Conservation (phyloP, 2,797 vertebrate species). For the Smutsia temminckii region DNA sequence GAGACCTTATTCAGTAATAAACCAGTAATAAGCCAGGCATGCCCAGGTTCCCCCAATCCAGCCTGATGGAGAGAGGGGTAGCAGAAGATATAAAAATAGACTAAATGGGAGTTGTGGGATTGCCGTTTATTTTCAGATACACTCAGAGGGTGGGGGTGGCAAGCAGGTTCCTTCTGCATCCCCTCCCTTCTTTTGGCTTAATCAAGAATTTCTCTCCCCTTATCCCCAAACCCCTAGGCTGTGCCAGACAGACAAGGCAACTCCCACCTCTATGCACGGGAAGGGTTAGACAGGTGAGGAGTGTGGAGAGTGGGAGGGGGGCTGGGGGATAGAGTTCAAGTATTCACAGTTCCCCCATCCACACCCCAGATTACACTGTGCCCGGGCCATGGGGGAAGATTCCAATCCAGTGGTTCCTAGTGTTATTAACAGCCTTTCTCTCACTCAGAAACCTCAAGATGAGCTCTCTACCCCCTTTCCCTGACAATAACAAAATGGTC, state of each 20-base stretch:
- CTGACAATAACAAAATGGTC: neutral
- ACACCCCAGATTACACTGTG: constrained; percentile 29
- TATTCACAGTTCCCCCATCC: constrained; percentile 55
- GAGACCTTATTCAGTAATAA: neutral
- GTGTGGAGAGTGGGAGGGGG: neutral
- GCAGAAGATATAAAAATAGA: neutral
- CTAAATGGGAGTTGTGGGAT: neutral
- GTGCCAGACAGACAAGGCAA: constrained; percentile 25
- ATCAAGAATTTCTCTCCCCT: constrained; percentile 11
- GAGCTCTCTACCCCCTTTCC: neutral
- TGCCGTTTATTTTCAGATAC: constrained; percentile 73
- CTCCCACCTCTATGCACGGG: neutral
- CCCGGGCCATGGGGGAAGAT: neutral
- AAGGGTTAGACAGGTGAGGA: neutral
- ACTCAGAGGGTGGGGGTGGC: neutral
- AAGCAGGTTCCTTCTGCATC: neutral
- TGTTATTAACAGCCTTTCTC: neutral
- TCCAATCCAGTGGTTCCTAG: neutral
- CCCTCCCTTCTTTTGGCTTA: constrained; percentile 53
- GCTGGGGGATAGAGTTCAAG: constrained; percentile 48
- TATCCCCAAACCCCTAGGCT: neutral
- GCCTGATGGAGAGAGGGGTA: neutral
- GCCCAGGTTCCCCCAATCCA: neutral
- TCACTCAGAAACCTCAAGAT: neutral
- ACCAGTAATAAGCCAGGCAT: neutral